phyloP scores from a whole-genome alignment of 2,113 vertebrate species.

The Corapipo altera region DNA sequence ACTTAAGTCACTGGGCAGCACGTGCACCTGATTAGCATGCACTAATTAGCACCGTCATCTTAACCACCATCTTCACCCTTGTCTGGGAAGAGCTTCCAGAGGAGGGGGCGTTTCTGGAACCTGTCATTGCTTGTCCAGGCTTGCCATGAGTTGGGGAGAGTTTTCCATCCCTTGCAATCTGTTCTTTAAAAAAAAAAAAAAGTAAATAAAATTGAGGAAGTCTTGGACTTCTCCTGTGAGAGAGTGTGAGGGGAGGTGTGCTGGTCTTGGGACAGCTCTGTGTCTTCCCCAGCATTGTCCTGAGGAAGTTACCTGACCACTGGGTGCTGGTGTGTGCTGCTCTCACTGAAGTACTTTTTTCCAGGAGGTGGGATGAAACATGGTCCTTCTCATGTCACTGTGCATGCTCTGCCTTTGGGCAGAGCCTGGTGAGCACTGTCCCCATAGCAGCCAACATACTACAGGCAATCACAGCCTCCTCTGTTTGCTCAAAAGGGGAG shows the following conservation, averaged over 20 bases:
- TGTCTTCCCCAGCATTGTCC: not conserved
- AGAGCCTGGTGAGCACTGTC: not conserved
- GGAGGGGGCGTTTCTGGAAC: not conserved
- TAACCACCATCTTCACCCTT: not conserved
- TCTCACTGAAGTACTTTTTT: not conserved
- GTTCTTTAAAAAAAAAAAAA: not conserved
- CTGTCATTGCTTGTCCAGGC: not conserved
- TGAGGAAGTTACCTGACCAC: fast-evolving
- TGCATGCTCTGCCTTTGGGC: not conserved
- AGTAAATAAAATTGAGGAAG: not conserved
- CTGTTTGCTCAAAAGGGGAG: fast-evolving
- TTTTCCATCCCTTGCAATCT: not conserved
- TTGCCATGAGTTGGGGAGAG: not conserved
- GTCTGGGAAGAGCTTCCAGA: not conserved
- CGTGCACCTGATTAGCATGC: not conserved
- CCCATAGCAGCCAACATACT: not conserved
- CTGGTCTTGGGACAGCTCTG: not conserved
- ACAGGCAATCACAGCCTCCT: not conserved
- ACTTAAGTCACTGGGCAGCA: not conserved
- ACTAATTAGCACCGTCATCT: not conserved
- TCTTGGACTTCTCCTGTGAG: not conserved
- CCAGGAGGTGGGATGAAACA: not conserved
- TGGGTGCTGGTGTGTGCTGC: not conserved
- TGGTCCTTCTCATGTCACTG: not conserved
- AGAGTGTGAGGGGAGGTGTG: not conserved